Evolutionary conservation across 2,888 invertebrate species (phyloP).

Genomic region (Agapostemon virescens): DNA sequence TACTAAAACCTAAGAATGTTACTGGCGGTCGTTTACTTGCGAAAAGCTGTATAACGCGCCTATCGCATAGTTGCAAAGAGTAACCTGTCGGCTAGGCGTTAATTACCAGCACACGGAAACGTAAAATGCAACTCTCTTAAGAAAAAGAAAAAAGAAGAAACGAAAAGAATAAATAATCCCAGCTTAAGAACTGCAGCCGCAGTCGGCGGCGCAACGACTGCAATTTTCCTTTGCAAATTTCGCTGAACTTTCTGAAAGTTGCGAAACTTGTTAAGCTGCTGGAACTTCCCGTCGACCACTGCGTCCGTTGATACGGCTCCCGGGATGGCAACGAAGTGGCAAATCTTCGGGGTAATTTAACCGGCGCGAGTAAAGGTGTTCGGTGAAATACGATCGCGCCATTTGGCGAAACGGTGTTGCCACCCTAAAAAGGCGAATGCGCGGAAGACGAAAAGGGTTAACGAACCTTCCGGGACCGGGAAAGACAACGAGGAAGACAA

Average conservation of each 20-base stretch:
- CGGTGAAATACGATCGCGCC: conserved; percentile 53
- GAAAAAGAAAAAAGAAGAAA: no score
- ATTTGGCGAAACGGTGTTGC: conserved; percentile 27
- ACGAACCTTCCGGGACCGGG: conserved; percentile 54
- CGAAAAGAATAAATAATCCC: not conserved
- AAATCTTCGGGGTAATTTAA: not conserved
- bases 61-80: not conserved
- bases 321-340: not conserved
- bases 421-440: conserved; percentile 54
- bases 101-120: not conserved
- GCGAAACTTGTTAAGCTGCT: not conserved
- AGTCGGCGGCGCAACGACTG: not conserved
- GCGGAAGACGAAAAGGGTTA: conserved; percentile 56
- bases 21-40: not conserved
- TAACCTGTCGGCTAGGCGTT: not conserved
- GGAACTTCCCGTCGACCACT: not conserved
- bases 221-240: not conserved
- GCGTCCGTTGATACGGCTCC: not conserved
- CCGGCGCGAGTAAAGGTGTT: conserved; percentile 26
- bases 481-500: conserved; percentile 5
- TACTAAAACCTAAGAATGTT: not conserved
- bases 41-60: not conserved
- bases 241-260: not conserved
- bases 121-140: not conserved
- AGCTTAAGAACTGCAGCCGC: not conserved